Base-by-base conservation (phyloP, 2,888 invertebrate genomes). In the Standfussiana lucernea region DNA sequence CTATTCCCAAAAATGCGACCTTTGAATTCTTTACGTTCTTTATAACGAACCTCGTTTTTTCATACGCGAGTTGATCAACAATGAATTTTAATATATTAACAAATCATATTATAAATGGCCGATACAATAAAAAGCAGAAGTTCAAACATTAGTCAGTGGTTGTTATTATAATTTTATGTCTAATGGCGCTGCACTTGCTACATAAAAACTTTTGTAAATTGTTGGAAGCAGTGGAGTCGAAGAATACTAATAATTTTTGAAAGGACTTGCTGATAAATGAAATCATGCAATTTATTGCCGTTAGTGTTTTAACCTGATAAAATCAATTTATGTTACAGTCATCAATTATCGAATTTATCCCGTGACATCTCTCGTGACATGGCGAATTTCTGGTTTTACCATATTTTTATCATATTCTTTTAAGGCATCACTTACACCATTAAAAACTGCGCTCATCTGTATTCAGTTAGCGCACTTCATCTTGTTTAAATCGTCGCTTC, bases 1-100 rank as follows among this genome's bases (percentile, higher is more conserved):
- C 88, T 87, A 90, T 86, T 87, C 91, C 90, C 90, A 90, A 90
- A 92, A 89, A 89, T 90, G 87, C 87, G 77, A 89, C 85, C 79
- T 87, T 87, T 78, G 82, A 88, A 92, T 91, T 82, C 82, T 86
- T 85, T 61, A 67, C 75, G 73, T 76, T 73, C 73, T 86, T 79
- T 59, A 66, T 56, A 71, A 66, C 50, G 71, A 69, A 65, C 69
- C 74, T 42, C 37, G 24, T 77, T 83, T 85, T 82, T 83, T 79
- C 47, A 70, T 56, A 42, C 2, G 32, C 50, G 15, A 45, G 40
- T 47, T 64, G 47, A 65, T 65, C 64, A 32, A 42, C 18, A 74
- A 70, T 68, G 13, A 32, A 42, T 76, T 82, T 82, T n/a, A 21
- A n/a, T 32, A 56, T 59, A 69, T 73, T 40, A 56, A 75, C 65